Evolutionary conservation across 2,888 invertebrate genomes (phyloP).

Genomic region (Exephanes ischioxanthus): DNA sequence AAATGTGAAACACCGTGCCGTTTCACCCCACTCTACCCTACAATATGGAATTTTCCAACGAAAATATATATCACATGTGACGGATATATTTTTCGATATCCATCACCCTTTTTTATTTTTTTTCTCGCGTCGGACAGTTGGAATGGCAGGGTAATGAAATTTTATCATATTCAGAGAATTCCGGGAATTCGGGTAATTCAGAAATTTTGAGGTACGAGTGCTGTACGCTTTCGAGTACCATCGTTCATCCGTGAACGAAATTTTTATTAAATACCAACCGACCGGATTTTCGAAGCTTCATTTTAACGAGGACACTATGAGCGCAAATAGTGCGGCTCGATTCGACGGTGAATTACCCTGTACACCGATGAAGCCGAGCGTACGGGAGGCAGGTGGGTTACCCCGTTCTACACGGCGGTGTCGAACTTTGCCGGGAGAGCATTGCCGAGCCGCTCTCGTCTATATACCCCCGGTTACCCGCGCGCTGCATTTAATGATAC

Average conservation of each 20-base stretch:
- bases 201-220: not conserved
- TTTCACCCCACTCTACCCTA: not conserved
- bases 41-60: no score
- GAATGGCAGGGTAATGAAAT: not conserved
- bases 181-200: not conserved
- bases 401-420: conserved; percentile 35
- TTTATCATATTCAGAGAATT: not conserved
- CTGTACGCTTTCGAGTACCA: not conserved
- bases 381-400: conserved; percentile 17
- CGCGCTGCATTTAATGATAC: conserved; percentile 76
- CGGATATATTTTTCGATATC: not conserved
- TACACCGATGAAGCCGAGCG: conserved; percentile 44
- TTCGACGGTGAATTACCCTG: conserved; percentile 28
- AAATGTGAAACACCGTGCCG: not conserved
- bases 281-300: not conserved
- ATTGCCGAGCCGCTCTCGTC: conserved; percentile 38
- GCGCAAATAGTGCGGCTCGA: conserved; percentile 24
- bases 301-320: conserved; percentile 29
- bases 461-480: conserved; percentile 35
- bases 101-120: not conserved
- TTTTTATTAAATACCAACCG: not conserved
- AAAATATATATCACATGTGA: not conserved
- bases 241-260: not conserved
- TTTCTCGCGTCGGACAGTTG: not conserved
- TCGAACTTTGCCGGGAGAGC: conserved; percentile 60